Evolutionary conservation across 2,888 invertebrate genomes (phyloP).

Genomic region (Tineola bisselliella): DNA sequence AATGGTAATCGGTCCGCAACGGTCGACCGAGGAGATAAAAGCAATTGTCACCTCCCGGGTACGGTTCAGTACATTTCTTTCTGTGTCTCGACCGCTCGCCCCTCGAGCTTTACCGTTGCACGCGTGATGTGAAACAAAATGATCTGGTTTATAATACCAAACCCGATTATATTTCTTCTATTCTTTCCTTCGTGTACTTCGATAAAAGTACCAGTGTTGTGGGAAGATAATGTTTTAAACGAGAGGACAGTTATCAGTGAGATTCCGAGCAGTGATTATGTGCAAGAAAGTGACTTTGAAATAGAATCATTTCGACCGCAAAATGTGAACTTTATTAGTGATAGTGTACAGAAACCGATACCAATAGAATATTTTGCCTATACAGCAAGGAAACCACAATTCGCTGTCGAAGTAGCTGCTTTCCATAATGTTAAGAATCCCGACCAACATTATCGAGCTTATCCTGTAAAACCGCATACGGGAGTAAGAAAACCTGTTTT

Average conservation of each 20-base stretch:
- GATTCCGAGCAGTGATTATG: conserved; percentile 42
- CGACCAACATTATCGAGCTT: conserved; percentile 39
- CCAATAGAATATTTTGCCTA: conserved; percentile 50
- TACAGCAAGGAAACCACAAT: conserved; percentile 49
- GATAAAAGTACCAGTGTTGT: conserved; percentile 47
- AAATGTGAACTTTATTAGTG: conserved; percentile 12
- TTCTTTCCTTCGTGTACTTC: conserved; percentile 42
- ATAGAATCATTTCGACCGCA: conserved; percentile 25
- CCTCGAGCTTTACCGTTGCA: neutral
- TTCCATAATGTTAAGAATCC: conserved; percentile 50
- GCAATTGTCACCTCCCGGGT: conserved; percentile 38
- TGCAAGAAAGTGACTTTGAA: conserved; percentile 25
- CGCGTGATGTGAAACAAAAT: conserved; percentile 55
- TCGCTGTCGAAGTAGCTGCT: conserved; percentile 45
- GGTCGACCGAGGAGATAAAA: conserved; percentile 63
- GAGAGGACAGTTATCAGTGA: neutral
- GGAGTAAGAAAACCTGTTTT: conserved; percentile 33
- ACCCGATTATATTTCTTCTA: conserved; percentile 35
- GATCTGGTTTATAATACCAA: conserved; percentile 25
- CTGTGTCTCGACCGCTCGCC: conserved; percentile 31
- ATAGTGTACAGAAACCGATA: conserved; percentile 22
- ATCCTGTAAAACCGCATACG: conserved; percentile 41
- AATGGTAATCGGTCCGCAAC: conserved; percentile 51
- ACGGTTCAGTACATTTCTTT: conserved; percentile 45
- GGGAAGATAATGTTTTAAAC: conserved; percentile 27